phyloP scores from a whole-genome alignment of 1,140 invertebrate genomes.

The Amphibalanus amphitrite region DNA sequence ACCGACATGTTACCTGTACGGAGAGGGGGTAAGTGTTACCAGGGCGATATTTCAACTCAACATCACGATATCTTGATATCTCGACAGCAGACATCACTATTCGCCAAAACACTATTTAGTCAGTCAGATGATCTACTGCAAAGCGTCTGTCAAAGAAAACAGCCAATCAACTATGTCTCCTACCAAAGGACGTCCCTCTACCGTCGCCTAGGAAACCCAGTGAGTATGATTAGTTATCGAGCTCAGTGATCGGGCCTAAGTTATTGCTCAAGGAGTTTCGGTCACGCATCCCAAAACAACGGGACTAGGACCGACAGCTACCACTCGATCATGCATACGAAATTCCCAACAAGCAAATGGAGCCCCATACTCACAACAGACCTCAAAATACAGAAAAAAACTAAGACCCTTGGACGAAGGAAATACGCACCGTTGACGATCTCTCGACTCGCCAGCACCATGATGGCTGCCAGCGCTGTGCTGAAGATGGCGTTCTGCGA shows the following conservation, averaged over 20 bases:
- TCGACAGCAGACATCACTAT: too few relatives aligned
- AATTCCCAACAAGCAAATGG: not conserved
- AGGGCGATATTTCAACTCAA: too few relatives aligned
- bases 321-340: not conserved
- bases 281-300: not conserved
- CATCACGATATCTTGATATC: too few relatives aligned
- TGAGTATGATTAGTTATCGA: too few relatives aligned
- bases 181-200: too few relatives aligned
- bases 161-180: too few relatives aligned
- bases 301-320: not conserved
- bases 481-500: conserved; percentile 98
- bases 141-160: too few relatives aligned
- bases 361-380: not conserved
- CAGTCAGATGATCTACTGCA: too few relatives aligned
- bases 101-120: too few relatives aligned
- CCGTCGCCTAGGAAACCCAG: too few relatives aligned
- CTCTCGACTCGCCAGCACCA: conserved; percentile 79
- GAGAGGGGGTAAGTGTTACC: not conserved
- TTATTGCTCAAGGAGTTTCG: not conserved
- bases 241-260: not conserved
- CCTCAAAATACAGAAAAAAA: not conserved
- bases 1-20: conserved; percentile 67
- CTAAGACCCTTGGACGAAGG: not conserved
- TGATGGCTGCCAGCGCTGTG: conserved; percentile 72
- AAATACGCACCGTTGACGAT: conserved; percentile 56